Percentiles rank a stretch among this genome's conserved stretches.
Conservation (phyloP, 2,888 invertebrate species). For the Drosophila nr. medialis region DNA sequence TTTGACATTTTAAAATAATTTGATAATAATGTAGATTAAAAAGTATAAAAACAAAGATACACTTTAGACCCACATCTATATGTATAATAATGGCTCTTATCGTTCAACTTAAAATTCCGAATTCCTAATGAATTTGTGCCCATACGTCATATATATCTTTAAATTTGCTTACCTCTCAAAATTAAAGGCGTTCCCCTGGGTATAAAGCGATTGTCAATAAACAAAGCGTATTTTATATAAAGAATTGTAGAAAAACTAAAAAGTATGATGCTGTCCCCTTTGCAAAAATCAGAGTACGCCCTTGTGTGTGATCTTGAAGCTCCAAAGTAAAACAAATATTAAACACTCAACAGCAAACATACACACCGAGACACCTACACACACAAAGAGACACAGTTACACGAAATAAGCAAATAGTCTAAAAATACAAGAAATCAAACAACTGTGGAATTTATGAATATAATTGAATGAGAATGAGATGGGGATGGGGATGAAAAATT, state of each 20-base stretch:
- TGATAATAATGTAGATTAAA: not conserved
- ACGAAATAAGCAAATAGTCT: constrained; percentile 23
- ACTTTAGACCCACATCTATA: not conserved
- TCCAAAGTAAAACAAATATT: constrained; percentile 11
- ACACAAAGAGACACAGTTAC: constrained; percentile 7
- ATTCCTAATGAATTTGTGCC: not conserved
- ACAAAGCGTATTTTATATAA: not conserved
- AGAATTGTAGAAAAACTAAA: not conserved
- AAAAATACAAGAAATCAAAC: constrained; percentile 39
- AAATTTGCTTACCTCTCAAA: not conserved
- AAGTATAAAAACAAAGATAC: not conserved
- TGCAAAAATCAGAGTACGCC: constrained; percentile 5
- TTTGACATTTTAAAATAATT: not conserved
- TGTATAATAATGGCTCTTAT: not conserved
- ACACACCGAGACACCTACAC: constrained; percentile 9
- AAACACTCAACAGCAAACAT: not conserved
- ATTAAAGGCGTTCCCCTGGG: not conserved
- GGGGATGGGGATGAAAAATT: constrained; percentile 1
- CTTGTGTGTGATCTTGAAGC: constrained; percentile 23
- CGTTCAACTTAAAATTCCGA: not conserved
- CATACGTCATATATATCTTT: not conserved
- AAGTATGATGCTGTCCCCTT: not conserved
- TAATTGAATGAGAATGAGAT: constrained; percentile 20
- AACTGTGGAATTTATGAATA: constrained; percentile 29
- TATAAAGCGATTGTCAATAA: not conserved